phyloP scores from a whole-genome alignment of 2,888 invertebrate species.

The Atethmia centrago region DNA sequence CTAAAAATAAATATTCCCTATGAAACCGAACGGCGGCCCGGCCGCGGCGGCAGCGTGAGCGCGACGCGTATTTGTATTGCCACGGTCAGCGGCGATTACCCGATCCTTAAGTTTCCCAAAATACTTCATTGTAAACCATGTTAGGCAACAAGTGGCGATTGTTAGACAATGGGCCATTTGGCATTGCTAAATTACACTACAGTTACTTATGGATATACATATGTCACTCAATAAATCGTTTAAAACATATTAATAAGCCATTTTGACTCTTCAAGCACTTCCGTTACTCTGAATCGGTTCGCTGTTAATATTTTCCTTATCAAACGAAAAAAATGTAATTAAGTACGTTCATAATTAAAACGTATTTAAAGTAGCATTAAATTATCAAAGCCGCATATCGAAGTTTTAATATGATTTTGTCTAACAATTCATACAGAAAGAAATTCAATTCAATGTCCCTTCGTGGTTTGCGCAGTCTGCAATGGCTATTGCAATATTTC shows the following conservation, averaged over 20 bases:
- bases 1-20: too few relatives aligned
- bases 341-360: background rate
- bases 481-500: constrained; percentile 4
- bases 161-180: constrained; percentile 64
- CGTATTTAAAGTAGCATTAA: background rate
- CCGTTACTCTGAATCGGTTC: constrained; percentile 16
- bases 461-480: background rate
- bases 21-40: too few relatives aligned
- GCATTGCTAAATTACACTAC: constrained; percentile 61
- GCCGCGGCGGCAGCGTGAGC: too few relatives aligned
- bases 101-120: constrained; percentile 26
- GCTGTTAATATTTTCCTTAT: constrained; percentile 11
- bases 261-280: constrained; percentile 22
- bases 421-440: background rate
- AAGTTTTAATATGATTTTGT: background rate
- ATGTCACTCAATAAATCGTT: constrained; percentile 19
- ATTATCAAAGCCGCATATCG: background rate
- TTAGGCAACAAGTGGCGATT: constrained; percentile 57
- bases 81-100: too few relatives aligned
- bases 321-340: background rate
- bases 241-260: constrained; percentile 21
- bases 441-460: background rate
- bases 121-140: constrained; percentile 55
- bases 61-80: too few relatives aligned
- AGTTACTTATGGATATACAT: constrained; percentile 30